Conservation (phyloP, 1,140 invertebrate genomes). For the Archivesica marissinica region DNA sequence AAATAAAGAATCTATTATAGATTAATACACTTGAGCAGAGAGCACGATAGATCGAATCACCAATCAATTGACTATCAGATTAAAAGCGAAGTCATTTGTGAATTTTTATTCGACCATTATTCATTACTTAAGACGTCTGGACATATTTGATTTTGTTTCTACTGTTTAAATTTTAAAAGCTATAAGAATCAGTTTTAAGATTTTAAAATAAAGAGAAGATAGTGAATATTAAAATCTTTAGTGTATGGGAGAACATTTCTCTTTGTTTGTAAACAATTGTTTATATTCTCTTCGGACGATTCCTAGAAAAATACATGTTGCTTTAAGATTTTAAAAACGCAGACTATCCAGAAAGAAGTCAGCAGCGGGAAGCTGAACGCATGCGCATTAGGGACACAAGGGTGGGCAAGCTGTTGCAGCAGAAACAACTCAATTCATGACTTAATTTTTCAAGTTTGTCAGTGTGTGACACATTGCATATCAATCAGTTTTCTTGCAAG, state of each 20-base stretch:
- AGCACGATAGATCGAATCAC: slow-evolving; percentile 32
- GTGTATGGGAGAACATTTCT: neutral
- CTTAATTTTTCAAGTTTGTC: slow-evolving; percentile 33
- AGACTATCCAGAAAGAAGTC: no score
- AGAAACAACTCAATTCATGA: slow-evolving; percentile 1
- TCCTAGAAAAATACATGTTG: no score
- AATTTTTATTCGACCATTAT: slow-evolving; percentile 32
- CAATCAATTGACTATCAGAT: slow-evolving; percentile 44
- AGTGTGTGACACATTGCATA: slow-evolving; percentile 18
- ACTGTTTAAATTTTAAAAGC: no score
- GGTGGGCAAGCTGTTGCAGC: slow-evolving; percentile 6
- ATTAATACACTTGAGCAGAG: slow-evolving; percentile 30
- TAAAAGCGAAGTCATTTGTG: slow-evolving; percentile 37
- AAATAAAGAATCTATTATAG: slow-evolving; percentile 40
- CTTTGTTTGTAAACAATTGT: no score
- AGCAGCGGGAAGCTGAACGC: slow-evolving; percentile 14
- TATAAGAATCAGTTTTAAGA: no score
- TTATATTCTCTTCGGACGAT: no score
- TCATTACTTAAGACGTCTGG: slow-evolving; percentile 7
- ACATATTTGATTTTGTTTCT: slow-evolving; percentile 1
- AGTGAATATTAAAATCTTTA: neutral
- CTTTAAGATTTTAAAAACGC: no score
- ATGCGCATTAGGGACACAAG: neutral
- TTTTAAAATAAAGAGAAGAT: neutral
- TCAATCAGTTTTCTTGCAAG: slow-evolving; percentile 4